Base-by-base conservation (phyloP, 2,888 invertebrate genomes). In the Pantelozetes paolii region DNA sequence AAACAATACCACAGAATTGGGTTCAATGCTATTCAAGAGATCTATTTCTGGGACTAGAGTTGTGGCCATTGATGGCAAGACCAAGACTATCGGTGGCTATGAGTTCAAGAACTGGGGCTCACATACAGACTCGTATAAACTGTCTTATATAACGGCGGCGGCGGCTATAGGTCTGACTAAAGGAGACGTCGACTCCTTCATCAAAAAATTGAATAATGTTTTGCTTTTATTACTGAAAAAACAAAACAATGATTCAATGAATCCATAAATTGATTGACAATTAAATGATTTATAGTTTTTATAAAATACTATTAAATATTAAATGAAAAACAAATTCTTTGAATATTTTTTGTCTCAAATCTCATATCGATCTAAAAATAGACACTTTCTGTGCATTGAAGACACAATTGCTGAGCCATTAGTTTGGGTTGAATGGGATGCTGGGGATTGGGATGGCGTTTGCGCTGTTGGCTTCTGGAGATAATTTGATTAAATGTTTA, bases 121-220 rank as follows among this genome's bases (percentile, higher is more conserved):
- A 13, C 90, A 90, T 81, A 84, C 84, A 77, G 83, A 85, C 78
- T 82, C 83, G 77, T 87, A 86, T 78, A 84, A 85, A 15, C 82
- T 83, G 75, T 86, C 89, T 1, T 91, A 91, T 80, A 82, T 91
- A 77, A 91, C 90, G 3, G 89, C 88, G 71, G 90, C 90, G 20
- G 89, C 90, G 2, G 85, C 88, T 8, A 82, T 91, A 48, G 90
- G 90, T 3, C 86, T 89, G 81, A 85, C 85, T 64, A 84, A 84
- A 77, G 79, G 82, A 2, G 90, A 91, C 79, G 86, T 90, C n/a
- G 88, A 89, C 80, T 81, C 83, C 28, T 90, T 90, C 81, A 83
- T 89, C 69, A 84, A 85, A 77, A 85, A 88, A 79, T 82, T 91
- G 69, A 85, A 86, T 74, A 13, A 6, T 18, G 62, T 62, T 62